Evolutionary conservation across 2,888 invertebrate genomes (phyloP).

Genomic region (Cryptophagus acutangulus): DNA sequence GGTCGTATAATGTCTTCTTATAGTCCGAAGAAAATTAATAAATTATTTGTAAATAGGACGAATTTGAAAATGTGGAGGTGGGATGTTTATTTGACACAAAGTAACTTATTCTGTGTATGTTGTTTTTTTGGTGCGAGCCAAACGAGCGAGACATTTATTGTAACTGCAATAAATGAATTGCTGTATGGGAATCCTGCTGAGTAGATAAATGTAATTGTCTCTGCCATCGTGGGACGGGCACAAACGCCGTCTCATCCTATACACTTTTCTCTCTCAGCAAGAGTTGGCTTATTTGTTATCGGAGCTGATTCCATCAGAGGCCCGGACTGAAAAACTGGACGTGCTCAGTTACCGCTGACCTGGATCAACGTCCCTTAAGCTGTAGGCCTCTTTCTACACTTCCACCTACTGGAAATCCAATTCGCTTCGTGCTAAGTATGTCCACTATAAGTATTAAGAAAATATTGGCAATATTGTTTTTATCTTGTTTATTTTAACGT

Average conservation of each 20-base stretch:
- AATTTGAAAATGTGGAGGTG: too few species aligned
- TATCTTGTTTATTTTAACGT: too few species aligned
- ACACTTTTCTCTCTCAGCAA: too few species aligned
- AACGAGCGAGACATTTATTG: too few species aligned
- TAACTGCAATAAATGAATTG: slow-evolving; percentile 8
- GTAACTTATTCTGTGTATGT: too few species aligned
- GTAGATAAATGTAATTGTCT: slow-evolving; percentile 9
- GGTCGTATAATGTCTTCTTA: too few species aligned
- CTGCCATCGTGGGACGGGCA: too few species aligned
- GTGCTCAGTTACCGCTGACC: slow-evolving; percentile 31
- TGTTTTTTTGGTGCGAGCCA: too few species aligned
- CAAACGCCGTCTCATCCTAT: too few species aligned
- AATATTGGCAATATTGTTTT: slow-evolving; percentile 12
- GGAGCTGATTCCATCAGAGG: slow-evolving; percentile 7
- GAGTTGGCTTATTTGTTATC: slow-evolving; percentile 15
- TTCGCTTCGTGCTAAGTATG: slow-evolving; percentile 30
- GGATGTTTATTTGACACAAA: too few species aligned
- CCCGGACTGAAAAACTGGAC: slow-evolving; percentile 25
- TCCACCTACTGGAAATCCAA: slow-evolving; percentile 23
- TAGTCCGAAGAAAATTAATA: too few species aligned
- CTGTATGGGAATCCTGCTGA: slow-evolving; percentile 5
- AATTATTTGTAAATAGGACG: too few species aligned
- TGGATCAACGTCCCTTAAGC: slow-evolving; percentile 26
- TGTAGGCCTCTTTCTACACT: slow-evolving; percentile 9
- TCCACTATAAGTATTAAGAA: slow-evolving; percentile 28